Evolutionary conservation across 2,888 invertebrate genomes (phyloP).

Genomic region (Ecdyonurus torrentis): DNA sequence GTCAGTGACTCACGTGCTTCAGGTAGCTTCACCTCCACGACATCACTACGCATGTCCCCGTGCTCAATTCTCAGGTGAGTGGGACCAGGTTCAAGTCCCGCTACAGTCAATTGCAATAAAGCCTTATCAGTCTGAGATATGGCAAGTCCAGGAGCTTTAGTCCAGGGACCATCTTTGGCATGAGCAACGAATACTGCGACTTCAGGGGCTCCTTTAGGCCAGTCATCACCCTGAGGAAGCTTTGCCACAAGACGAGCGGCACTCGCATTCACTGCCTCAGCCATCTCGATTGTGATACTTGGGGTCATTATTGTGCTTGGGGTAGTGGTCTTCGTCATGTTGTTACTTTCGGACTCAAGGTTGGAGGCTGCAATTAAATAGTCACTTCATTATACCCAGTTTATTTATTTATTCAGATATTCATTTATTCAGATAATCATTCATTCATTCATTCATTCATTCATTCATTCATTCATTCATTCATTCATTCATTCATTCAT

Average conservation of each 20-base stretch:
- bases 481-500: too few relatives aligned
- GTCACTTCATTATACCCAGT: too few relatives aligned
- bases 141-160: not conserved
- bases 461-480: too few relatives aligned
- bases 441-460: too few relatives aligned
- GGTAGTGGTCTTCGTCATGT: not conserved
- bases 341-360: not conserved
- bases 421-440: too few relatives aligned
- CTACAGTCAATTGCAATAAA: conserved; percentile 4
- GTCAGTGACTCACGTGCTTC: conserved; percentile 11
- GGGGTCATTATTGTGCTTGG: not conserved
- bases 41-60: conserved; percentile 11
- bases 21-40: conserved; percentile 12
- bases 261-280: conserved; percentile 25
- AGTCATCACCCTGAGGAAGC: not conserved
- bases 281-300: conserved; percentile 18
- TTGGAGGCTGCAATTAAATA: not conserved
- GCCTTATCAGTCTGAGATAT: not conserved
- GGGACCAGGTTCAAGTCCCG: conserved; percentile 18
- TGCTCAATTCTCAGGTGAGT: conserved; percentile 9
- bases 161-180: not conserved
- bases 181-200: not conserved
- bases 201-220: not conserved
- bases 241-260: conserved; percentile 21
- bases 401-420: too few relatives aligned